Evolutionary conservation across 2,113 vertebrate genomes (phyloP), one percentile per base, ranked within the genome.

Genomic region (Lagopus muta): DNA sequence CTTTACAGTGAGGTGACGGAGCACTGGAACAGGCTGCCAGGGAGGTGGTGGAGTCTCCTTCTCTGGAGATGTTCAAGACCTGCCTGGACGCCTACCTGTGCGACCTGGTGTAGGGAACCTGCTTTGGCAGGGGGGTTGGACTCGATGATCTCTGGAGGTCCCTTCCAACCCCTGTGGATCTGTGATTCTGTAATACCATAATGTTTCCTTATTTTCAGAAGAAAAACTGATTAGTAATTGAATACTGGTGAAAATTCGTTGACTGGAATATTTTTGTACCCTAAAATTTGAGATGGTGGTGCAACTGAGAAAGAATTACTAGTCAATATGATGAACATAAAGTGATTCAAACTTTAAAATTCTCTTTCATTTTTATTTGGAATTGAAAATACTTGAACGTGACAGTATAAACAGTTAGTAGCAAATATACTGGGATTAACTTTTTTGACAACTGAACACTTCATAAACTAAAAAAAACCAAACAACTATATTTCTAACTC

Each of bases 211-310:
- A 30, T 47, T 82, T 62, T 67, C n/a, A 62, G 8, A 84, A 77
- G 32, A 36, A 81, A 80, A 89, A 4, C 0, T 15, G 3, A 11
- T 38, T 70, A 9, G 36, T 66, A 0, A 2, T 34, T 71, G 24
- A 60, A 24, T 20, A n/a, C 4, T 62, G 52, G 5, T 13, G 15
- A 64, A 48, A 64, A 58, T 74, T 34, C 40, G 58, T 79, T 20
- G 22, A 11, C 6, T 30, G 1, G 2, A 62, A 48, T 64, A 55
- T 38, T 88, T 82, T 50, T 72, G 18, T 54, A 18, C 20, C 17
- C 18, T 45, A 48, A 50, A 47, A 42, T 36, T 17, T 7, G 2
- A 5, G 5, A 1, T 4, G 36, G 40, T 4, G 50, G 1, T 3
- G 78, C 15, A 30, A 3, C 50, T 52, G n/a, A 55, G 52, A 85